Evolutionary conservation across 2,113 vertebrate genomes (phyloP), one percentile per base, ranked within the genome.

Genomic region (Planiliza haematocheilus): DNA sequence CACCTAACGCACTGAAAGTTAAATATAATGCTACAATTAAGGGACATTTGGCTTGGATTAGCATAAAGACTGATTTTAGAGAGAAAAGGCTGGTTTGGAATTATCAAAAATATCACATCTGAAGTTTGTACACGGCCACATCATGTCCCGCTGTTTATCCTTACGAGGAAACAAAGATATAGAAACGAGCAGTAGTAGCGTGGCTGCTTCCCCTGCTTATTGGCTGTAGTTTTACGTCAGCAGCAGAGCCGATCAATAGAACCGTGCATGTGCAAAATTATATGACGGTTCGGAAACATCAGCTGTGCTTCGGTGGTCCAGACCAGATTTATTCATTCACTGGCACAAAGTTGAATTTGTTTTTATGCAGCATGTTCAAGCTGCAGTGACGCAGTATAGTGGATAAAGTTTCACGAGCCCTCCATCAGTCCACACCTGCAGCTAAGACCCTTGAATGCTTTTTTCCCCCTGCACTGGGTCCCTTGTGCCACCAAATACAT

Each of bases 381-480:
- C 43, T 20, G 30, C 68, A 41, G 37, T 76, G 55, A 74, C 8
- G 20, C 43, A 11, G 43, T 0, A 4, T 0, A 51, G 17, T 13
- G 14, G 52, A 49, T 70, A 61, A 57, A 37, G 43, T 73, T 80
- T 64, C 67, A n/a, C 18, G 11, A 65, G 60, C 64, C 38, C 17
- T 68, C 56, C 53, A 30, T 37, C 51, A 18, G n/a, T 2, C 0
- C 13, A 42, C 75, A 74, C 71, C 79, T 81, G 76, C 73, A 68
- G 39, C 39, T 66, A 53, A 58, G 49, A 70, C 55, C 45, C 8
- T 41, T 52, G 3, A 58, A 43, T 43, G 39, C 39, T n/a, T 18
- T 48, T 24, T 50, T 18, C 4, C 34, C 11, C 24, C 58, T 50
- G 13, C 17, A 34, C n/a, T 8, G 1, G 14, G 24, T 38, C 53